Percentiles rank a stretch among this genome's conserved stretches.
Evolutionary conservation across 1,140 invertebrate species (phyloP).

Genomic region (Brevipalpus yothersi): DNA sequence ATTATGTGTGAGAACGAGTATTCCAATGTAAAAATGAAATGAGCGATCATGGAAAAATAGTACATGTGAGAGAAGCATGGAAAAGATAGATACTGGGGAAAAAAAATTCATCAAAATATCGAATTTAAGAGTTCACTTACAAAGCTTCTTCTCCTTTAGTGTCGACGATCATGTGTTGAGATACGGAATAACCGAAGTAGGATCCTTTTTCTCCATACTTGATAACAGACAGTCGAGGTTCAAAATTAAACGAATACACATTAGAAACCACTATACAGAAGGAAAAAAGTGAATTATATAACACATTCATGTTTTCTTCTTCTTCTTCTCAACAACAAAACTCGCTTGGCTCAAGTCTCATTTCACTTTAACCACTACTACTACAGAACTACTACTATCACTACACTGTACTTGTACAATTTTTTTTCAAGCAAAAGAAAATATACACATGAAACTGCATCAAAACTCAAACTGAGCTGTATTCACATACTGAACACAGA

Average conservation of each 20-base stretch:
- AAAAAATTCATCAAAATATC: not conserved
- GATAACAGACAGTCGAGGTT: constrained; percentile 52
- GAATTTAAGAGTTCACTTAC: constrained; percentile 1
- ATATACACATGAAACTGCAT: no score
- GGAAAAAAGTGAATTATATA: no score
- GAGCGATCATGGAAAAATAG: not conserved
- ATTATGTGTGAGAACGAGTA: not conserved
- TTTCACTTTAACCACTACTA: no score
- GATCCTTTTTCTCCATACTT: constrained; percentile 39
- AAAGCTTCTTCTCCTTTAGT: not conserved
- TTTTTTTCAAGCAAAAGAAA: no score
- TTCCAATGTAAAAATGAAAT: not conserved
- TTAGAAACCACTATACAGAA: no score
- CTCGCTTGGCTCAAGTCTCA: no score
- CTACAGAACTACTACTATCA: no score
- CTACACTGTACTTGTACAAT: no score
- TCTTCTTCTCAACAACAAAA: no score
- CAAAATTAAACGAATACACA: constrained; percentile 41
- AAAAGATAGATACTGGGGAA: not conserved
- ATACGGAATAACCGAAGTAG: constrained; percentile 71
- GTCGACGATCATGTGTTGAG: constrained; percentile 33
- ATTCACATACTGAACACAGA: no score
- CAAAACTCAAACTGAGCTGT: no score
- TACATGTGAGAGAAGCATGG: not conserved
- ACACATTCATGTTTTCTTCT: no score